A percentile compares a stretch with the other conserved stretches of the same genome.
These are phyloP conservation scores for Meriones psammophilus DNA, from an alignment of 2,797 vertebrate genomes.

Conservation along the genomic window DNA sequence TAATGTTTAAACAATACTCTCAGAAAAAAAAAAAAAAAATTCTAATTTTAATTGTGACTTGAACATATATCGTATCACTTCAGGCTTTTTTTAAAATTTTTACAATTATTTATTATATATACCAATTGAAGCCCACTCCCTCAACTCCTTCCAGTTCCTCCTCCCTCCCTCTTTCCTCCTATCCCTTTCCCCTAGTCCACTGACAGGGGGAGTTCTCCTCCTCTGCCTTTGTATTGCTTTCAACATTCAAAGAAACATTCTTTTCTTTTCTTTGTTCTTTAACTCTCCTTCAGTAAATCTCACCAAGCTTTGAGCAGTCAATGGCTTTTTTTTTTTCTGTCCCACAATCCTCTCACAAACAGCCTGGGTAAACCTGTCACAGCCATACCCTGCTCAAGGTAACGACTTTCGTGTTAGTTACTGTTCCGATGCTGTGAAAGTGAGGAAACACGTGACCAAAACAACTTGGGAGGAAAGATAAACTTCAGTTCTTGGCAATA, in stretches of 20 bases:
- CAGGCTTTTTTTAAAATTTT: too few relatives aligned
- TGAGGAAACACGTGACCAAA: neutral
- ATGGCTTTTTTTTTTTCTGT: neutral
- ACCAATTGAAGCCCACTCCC: too few relatives aligned
- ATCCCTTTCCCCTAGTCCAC: too few relatives aligned
- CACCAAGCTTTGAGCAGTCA: neutral
- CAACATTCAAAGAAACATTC: too few relatives aligned
- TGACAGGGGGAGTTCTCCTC: too few relatives aligned
- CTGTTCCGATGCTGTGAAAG: neutral
- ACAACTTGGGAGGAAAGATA: neutral
- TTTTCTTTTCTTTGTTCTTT: too few relatives aligned
- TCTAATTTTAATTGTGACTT: neutral
- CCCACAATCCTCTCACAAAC: neutral
- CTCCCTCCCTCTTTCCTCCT: too few relatives aligned
- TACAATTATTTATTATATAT: too few relatives aligned
- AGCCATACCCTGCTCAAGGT: neutral
- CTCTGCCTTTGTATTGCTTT: too few relatives aligned
- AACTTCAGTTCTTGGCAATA: neutral
- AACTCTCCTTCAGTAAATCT: neutral
- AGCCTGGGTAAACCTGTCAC: neutral
- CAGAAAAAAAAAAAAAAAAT: neutral
- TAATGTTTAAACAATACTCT: neutral
- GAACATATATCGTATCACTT: neutral
- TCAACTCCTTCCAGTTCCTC: too few relatives aligned
- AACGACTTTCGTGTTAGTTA: neutral